Conservation (phyloP, 1,140 invertebrate species). For the Caenorhabditis latens region DNA sequence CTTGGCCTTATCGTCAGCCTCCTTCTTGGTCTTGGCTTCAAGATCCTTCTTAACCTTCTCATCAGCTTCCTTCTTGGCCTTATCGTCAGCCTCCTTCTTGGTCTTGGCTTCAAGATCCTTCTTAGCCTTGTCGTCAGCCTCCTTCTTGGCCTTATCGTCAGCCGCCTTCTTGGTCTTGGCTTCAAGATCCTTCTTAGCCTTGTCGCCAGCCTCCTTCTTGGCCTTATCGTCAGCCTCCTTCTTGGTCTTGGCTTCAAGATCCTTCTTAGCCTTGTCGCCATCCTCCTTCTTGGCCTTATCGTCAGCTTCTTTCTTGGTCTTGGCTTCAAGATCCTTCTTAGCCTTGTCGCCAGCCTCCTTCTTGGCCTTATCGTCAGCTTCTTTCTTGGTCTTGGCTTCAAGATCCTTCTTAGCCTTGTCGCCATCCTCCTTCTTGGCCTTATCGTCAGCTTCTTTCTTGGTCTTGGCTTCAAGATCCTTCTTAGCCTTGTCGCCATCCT, state of each 20-base stretch:
- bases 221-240: slow-evolving; percentile 32
- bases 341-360: background rate
- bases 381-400: slow-evolving; percentile 43
- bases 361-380: slow-evolving; percentile 21
- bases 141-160: slow-evolving; percentile 40
- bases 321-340: slow-evolving; percentile 32
- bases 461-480: slow-evolving; percentile 29
- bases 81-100: slow-evolving; percentile 30
- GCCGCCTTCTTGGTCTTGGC: slow-evolving; percentile 21
- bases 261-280: slow-evolving; percentile 42
- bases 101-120: slow-evolving; percentile 29
- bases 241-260: slow-evolving; percentile 13
- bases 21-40: slow-evolving; percentile 11
- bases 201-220: slow-evolving; percentile 32
- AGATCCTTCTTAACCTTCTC: slow-evolving; percentile 14
- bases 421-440: slow-evolving; percentile 37
- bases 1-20: slow-evolving; percentile 23
- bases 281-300: slow-evolving; percentile 43
- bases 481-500: slow-evolving; percentile 1
- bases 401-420: slow-evolving; percentile 39
- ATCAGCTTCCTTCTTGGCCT: slow-evolving; percentile 43
- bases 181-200: slow-evolving; percentile 21
- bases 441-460: slow-evolving; percentile 39
- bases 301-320: slow-evolving; percentile 42
- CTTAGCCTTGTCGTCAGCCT: background rate